These are phyloP conservation scores for Euglossa dilemma DNA, from an alignment of 1,140 invertebrate genomes.

Conservation along the genomic window DNA sequence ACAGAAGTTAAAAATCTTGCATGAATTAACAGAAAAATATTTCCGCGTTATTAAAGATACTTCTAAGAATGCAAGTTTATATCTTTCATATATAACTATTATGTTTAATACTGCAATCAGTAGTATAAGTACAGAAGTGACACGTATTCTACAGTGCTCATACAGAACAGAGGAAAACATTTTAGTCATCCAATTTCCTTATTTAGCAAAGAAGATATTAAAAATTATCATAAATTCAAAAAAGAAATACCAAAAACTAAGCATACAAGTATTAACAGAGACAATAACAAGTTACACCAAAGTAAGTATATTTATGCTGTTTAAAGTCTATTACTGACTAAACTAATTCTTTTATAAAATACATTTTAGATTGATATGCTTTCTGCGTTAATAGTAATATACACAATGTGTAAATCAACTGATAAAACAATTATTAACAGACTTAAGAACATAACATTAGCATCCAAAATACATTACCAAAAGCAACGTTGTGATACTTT, in stretches of 20 bases:
- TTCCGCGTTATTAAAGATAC: conserved; percentile 34
- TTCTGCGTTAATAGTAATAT: conserved; percentile 60
- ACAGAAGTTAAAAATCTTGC: conserved; percentile 58
- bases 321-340: not conserved
- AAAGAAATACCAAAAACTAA: conserved; percentile 50
- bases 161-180: conserved; percentile 7
- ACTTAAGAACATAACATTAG: conserved; percentile 18
- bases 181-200: conserved; percentile 47
- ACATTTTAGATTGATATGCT: conserved; percentile 65
- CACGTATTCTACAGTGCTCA: not conserved
- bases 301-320: conserved; percentile 49
- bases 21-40: conserved; percentile 53
- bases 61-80: conserved; percentile 2
- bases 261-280: conserved; percentile 52
- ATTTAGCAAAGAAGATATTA: conserved; percentile 59
- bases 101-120: conserved; percentile 62
- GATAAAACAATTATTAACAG: conserved; percentile 22
- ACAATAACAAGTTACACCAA: conserved; percentile 54
- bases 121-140: conserved; percentile 60
- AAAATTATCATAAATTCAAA: conserved; percentile 51
- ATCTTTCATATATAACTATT: conserved; percentile 55
- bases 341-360: not conserved
- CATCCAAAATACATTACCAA: conserved; percentile 22
- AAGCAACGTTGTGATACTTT: conserved; percentile 1
- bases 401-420: conserved; percentile 33